Evolutionary conservation across 2,888 invertebrate species (phyloP).

Genomic region (Nomada goodeniana): DNA sequence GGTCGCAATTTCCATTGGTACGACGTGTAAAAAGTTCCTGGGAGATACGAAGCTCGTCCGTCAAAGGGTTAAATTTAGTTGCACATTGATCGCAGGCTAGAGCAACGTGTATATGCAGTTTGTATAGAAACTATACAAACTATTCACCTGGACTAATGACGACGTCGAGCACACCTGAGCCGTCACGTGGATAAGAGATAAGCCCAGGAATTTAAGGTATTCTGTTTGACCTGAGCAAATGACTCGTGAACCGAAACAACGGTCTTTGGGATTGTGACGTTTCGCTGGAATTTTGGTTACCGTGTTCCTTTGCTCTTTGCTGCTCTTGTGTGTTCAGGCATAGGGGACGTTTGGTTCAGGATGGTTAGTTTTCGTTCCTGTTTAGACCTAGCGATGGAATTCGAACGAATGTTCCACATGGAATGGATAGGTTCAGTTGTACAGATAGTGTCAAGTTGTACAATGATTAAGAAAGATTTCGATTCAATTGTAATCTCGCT

Average conservation of each 20-base stretch:
- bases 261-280: not conserved
- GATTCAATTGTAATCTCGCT: too few species aligned
- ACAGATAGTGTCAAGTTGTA: too few species aligned
- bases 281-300: slow-evolving; percentile 15
- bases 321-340: not conserved
- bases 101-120: too few species aligned
- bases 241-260: slow-evolving; percentile 5
- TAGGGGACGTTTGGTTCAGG: not conserved
- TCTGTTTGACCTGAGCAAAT: slow-evolving; percentile 34
- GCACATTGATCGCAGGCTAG: too few species aligned
- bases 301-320: not conserved
- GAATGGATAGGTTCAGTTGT: not conserved
- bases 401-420: not conserved
- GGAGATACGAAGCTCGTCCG: too few species aligned
- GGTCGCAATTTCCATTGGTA: too few species aligned
- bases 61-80: too few species aligned
- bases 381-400: not conserved
- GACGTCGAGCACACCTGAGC: not conserved
- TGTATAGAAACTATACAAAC: too few species aligned
- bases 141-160: slow-evolving; percentile 16
- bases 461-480: too few species aligned
- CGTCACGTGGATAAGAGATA: slow-evolving; percentile 32
- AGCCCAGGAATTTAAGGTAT: slow-evolving; percentile 25
- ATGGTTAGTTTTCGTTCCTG: not conserved
- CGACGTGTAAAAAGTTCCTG: too few species aligned